Conservation (phyloP, 92 coral and sea anemone genomes). For the Umimayanthus chanpuru region DNA sequence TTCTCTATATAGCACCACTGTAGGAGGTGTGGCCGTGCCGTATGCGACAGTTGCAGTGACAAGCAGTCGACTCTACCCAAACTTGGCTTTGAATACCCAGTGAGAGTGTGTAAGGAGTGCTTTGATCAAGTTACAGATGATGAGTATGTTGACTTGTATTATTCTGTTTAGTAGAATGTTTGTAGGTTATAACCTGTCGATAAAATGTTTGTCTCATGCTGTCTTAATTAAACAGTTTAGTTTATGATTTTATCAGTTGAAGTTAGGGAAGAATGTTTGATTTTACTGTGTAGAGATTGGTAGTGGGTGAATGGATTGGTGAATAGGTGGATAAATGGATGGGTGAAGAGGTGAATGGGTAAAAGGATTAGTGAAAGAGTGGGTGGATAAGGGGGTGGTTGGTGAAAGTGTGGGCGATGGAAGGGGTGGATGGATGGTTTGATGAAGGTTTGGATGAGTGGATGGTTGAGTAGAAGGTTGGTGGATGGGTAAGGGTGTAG, state of each 20-base stretch:
- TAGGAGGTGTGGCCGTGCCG: constrained; percentile 97
- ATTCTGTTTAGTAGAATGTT: too few relatives aligned
- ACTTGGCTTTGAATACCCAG: constrained; percentile 92
- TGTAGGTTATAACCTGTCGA: background rate
- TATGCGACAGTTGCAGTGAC: constrained; percentile 83
- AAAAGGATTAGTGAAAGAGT: background rate
- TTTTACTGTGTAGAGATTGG: background rate
- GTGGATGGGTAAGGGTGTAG: background rate
- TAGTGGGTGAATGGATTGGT: background rate
- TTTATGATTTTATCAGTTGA: too few relatives aligned
- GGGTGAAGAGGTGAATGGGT: background rate
- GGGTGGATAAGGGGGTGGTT: background rate
- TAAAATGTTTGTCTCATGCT: too few relatives aligned
- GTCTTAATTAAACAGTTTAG: too few relatives aligned
- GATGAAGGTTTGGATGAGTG: background rate
- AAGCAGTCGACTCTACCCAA: constrained; percentile 84
- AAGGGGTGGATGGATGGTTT: background rate
- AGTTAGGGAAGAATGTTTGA: too few relatives aligned
- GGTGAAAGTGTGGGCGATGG: background rate
- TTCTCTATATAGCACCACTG: constrained; percentile 82
- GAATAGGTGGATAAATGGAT: background rate
- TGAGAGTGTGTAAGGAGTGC: constrained; percentile 88
- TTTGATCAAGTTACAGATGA: constrained; percentile 83
- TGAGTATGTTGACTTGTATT: constrained; percentile 76
- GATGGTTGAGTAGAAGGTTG: background rate